Conservation (phyloP, 2,888 invertebrate species). For the Agriopis aurantiaria region DNA sequence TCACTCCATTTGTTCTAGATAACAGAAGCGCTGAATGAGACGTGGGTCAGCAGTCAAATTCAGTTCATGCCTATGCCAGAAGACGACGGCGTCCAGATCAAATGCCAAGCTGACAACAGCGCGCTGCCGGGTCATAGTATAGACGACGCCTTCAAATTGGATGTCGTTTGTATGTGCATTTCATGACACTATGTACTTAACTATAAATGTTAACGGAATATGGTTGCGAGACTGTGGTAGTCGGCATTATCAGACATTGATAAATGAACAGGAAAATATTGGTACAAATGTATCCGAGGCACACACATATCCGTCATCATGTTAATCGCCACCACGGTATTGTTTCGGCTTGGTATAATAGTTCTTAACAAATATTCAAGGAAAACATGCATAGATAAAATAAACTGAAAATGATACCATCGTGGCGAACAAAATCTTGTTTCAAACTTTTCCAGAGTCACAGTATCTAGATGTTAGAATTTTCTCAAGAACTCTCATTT, state of each 20-base stretch:
- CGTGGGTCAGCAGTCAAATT: conserved; percentile 91
- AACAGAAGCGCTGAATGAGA: conserved; percentile 89
- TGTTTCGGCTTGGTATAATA: too few relatives aligned
- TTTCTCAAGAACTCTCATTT: conserved; percentile 46
- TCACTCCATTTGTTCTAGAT: conserved; percentile 75
- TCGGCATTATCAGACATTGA: too few relatives aligned
- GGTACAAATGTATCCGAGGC: too few relatives aligned
- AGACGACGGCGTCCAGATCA: conserved; percentile 93
- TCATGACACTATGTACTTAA: neutral
- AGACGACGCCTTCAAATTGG: conserved; percentile 93
- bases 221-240: too few relatives aligned
- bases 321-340: too few relatives aligned
- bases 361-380: neutral
- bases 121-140: conserved; percentile 91
- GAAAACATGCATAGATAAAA: neutral
- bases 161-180: conserved; percentile 95
- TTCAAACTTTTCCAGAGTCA: conserved; percentile 31
- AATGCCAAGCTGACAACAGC: conserved; percentile 95
- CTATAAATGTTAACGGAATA: too few relatives aligned
- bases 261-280: too few relatives aligned
- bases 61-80: conserved; percentile 94
- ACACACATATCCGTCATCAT: too few relatives aligned
- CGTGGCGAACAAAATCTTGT: conserved; percentile 26
- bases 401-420: conserved; percentile 28
- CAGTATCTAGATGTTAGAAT: conserved; percentile 37